phyloP scores from a whole-genome alignment of 2,113 vertebrate species.

The Parotia lawesii region DNA sequence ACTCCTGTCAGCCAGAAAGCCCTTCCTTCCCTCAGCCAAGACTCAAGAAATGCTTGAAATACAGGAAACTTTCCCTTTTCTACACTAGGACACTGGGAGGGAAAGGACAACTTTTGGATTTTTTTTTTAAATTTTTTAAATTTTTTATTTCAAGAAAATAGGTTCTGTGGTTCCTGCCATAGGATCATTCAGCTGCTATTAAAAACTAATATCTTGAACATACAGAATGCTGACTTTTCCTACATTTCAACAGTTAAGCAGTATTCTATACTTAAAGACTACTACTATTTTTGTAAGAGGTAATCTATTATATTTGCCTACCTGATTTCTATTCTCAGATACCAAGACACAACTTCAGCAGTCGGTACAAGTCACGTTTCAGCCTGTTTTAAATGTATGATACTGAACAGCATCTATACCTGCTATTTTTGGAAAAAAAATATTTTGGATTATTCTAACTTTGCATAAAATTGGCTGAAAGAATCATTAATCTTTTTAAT shows the following conservation, averaged over 20 bases:
- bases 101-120: constrained; percentile 74
- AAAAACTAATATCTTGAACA: constrained; percentile 82
- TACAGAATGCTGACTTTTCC: constrained; percentile 81
- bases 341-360: constrained; percentile 75
- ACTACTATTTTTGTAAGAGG: constrained; percentile 85
- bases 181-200: constrained; percentile 84
- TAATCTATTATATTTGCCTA: constrained; percentile 74
- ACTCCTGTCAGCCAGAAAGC: constrained; percentile 62
- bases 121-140: neutral
- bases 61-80: constrained; percentile 67
- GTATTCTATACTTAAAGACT: constrained; percentile 81
- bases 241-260: constrained; percentile 80
- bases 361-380: constrained; percentile 77
- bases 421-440: constrained; percentile 74
- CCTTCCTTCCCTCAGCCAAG: constrained; percentile 66
- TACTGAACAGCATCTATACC: constrained; percentile 73
- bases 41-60: constrained; percentile 76
- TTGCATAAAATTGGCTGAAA: constrained; percentile 77
- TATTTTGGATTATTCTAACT: constrained; percentile 78
- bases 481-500: constrained; percentile 68
- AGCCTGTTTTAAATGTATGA: constrained; percentile 69
- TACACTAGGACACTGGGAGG: constrained; percentile 74
- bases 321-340: constrained; percentile 74
- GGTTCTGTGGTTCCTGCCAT: constrained; percentile 74
- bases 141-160: constrained; percentile 75